These are phyloP conservation scores for Orycteropus afer DNA, from an alignment of 2,113 vertebrate species.

Conservation along the genomic window DNA sequence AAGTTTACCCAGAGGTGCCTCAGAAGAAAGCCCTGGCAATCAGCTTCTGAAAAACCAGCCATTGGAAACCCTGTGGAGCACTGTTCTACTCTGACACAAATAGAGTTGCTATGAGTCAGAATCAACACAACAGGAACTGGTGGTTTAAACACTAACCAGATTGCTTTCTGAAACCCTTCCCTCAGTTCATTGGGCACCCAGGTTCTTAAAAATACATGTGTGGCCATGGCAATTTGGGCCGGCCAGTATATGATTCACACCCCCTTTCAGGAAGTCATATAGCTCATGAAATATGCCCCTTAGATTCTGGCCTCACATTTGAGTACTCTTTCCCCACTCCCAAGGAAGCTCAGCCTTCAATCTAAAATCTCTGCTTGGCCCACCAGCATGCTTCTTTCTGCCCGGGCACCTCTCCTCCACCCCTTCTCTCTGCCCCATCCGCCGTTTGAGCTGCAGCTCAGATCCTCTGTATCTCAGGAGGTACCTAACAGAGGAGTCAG, in stretches of 20 bases:
- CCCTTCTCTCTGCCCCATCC: background rate
- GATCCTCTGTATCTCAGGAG: background rate
- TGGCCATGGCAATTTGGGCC: background rate
- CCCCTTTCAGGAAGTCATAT: background rate
- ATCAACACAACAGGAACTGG: too few relatives aligned
- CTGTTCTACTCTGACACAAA: too few relatives aligned
- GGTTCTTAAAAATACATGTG: background rate
- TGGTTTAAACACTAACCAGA: background rate
- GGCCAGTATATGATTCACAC: background rate
- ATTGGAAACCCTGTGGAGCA: too few relatives aligned
- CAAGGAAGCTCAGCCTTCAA: background rate
- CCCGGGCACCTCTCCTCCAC: background rate
- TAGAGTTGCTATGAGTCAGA: too few relatives aligned
- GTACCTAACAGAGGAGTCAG: background rate
- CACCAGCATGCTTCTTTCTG: background rate
- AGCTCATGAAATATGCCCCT: background rate
- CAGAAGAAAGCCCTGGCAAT: too few relatives aligned
- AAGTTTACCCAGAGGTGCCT: too few relatives aligned
- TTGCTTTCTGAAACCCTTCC: background rate
- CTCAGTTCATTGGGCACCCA: background rate
- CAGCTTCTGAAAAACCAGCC: too few relatives aligned
- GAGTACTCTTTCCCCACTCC: background rate
- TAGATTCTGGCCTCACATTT: background rate
- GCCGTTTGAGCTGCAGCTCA: background rate
- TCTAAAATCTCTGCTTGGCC: background rate